Conservation (phyloP, 2,113 vertebrate species). For the Peromyscus leucopus region DNA sequence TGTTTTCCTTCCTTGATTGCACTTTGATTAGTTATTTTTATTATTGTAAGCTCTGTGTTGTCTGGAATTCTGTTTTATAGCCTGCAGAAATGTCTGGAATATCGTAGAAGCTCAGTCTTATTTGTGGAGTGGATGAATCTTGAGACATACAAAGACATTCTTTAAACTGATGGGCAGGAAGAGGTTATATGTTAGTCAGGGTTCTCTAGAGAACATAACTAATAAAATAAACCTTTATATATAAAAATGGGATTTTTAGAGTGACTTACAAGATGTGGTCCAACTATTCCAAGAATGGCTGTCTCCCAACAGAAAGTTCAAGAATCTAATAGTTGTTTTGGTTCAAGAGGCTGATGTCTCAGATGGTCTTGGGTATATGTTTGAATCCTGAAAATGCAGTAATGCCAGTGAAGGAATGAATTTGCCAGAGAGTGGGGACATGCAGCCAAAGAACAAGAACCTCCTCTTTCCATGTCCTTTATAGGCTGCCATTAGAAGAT, state of each 20-base stretch:
- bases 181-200: not conserved
- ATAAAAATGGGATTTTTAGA: not conserved
- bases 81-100: not conserved
- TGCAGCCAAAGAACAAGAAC: not conserved
- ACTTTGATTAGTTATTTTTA: not conserved
- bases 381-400: not conserved
- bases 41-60: not conserved
- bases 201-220: not conserved
- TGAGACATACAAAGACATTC: not conserved
- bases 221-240: not conserved
- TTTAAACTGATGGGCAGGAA: not conserved
- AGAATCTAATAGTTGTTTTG: not conserved
- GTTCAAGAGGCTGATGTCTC: not conserved
- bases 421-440: not conserved
- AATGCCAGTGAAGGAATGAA: not conserved
- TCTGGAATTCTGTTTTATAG: not conserved
- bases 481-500: not conserved
- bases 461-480: not conserved
- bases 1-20: not conserved
- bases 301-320: not conserved
- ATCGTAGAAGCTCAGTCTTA: not conserved
- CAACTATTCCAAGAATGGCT: not conserved
- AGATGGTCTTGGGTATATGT: too few species aligned
- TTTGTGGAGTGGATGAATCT: not conserved
- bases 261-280: not conserved